Evolutionary conservation across 2,113 vertebrate species (phyloP).

Genomic region (Lycaon pictus): DNA sequence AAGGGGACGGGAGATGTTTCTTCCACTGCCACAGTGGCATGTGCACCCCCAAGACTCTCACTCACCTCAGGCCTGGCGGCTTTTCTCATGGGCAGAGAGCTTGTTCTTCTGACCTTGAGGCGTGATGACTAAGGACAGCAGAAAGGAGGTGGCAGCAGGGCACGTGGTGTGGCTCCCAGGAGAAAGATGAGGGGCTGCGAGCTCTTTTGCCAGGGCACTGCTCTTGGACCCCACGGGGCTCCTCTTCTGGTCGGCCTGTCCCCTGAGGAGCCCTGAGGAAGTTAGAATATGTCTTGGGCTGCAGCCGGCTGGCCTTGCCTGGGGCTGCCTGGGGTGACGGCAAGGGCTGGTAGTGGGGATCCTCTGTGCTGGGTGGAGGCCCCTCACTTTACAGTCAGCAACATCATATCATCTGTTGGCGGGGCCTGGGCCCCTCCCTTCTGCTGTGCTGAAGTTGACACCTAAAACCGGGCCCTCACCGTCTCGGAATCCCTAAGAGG

Average conservation of each 20-base stretch:
- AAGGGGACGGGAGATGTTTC: not conserved
- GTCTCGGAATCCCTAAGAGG: not conserved
- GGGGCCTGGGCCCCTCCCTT: not conserved
- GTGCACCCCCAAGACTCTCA: not conserved
- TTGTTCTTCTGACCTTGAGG: not conserved
- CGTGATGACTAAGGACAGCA: not conserved
- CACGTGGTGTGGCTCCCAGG: not conserved
- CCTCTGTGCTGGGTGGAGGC: not conserved
- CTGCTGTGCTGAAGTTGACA: not conserved
- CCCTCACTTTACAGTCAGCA: not conserved
- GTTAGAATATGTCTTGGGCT: not conserved
- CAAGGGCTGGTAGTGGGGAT: not conserved
- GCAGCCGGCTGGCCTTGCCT: not conserved
- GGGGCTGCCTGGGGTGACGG: not conserved
- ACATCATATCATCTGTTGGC: not conserved
- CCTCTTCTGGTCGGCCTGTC: not conserved
- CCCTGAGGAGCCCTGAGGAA: not conserved
- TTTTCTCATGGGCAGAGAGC: not conserved
- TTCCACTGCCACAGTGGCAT: not conserved
- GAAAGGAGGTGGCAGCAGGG: not conserved
- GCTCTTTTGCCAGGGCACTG: not conserved
- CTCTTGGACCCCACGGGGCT: not conserved
- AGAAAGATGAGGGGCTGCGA: not conserved
- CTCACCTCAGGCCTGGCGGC: not conserved
- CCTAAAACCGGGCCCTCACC: not conserved